A percentile compares a stretch with the other conserved stretches of the same genome.
Evolutionary conservation across 2,797 vertebrate genomes (phyloP).

Genomic region (Carcharodon carcharias): DNA sequence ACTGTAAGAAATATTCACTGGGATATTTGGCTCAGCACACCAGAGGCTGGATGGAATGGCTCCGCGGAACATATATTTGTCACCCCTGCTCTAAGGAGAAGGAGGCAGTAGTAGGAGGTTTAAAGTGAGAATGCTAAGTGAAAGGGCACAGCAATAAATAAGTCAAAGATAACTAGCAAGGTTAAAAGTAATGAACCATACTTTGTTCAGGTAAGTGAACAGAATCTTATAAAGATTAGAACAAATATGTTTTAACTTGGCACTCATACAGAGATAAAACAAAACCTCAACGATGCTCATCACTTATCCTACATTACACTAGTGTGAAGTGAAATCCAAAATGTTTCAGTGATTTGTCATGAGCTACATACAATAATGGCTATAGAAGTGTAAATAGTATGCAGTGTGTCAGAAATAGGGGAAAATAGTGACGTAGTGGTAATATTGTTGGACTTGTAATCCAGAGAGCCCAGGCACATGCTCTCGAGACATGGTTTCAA

Average conservation of each 20-base stretch:
- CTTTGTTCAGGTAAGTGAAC: not conserved
- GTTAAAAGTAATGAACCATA: not conserved
- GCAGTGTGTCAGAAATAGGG: not conserved
- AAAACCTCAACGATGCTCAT: not conserved
- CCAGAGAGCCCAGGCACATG: too few species aligned
- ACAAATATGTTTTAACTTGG: not conserved
- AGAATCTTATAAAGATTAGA: not conserved
- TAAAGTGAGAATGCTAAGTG: not conserved
- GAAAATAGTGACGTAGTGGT: too few species aligned
- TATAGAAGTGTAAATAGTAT: not conserved
- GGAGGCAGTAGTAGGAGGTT: not conserved
- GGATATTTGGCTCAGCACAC: not conserved
- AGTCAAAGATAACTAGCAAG: not conserved
- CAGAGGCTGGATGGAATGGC: not conserved
- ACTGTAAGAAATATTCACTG: not conserved
- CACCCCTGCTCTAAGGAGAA: not conserved
- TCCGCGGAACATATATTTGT: not conserved
- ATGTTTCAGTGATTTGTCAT: not conserved
- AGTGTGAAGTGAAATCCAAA: not conserved
- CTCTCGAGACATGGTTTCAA: too few species aligned
- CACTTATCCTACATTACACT: not conserved
- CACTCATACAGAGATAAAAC: not conserved
- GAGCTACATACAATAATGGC: too few species aligned
- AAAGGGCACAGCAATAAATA: not conserved
- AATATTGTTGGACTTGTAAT: too few species aligned